These are phyloP conservation scores for Acrobasis repandana DNA, from an alignment of 2,888 invertebrate species.

Conservation along the genomic window DNA sequence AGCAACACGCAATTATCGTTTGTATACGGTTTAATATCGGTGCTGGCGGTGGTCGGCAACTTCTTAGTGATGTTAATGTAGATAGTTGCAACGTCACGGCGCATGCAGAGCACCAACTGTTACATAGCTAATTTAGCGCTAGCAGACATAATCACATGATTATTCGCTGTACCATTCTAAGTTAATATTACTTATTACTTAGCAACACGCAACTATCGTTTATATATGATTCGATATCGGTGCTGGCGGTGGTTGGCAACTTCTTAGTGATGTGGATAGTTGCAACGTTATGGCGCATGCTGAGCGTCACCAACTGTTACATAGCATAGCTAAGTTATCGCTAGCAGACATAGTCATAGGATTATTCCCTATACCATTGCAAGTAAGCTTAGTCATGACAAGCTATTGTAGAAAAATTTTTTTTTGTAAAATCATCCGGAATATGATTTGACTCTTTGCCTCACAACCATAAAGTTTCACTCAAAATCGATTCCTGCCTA, in stretches of 20 bases:
- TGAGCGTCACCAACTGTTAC: conserved; percentile 93
- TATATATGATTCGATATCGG: conserved; percentile 48
- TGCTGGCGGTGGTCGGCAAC: conserved; percentile 92
- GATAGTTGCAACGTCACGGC: conserved; percentile 89
- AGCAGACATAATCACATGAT: conserved; percentile 92
- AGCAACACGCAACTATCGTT: no score
- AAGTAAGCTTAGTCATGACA: no score
- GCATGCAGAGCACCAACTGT: conserved; percentile 93
- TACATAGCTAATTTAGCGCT: conserved; percentile 93
- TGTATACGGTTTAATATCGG: conserved; percentile 48
- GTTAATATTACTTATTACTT: conserved; percentile 49
- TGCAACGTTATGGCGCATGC: conserved; percentile 89
- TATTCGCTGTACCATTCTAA: conserved; percentile 92
- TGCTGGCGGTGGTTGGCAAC: conserved; percentile 92
- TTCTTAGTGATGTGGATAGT: conserved; percentile 93
- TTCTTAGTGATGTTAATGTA: conserved; percentile 93
- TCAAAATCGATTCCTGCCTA: no score
- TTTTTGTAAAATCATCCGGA: no score
- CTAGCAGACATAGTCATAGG: conserved; percentile 94
- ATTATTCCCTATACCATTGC: conserved; percentile 92
- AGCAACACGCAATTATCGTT: no score
- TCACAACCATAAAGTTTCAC: no score
- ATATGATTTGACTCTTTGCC: no score
- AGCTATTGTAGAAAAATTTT: no score
- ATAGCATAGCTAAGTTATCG: conserved; percentile 93